phyloP scores from a whole-genome alignment of 2,888 invertebrate genomes.

The Drosophila austrosaltans region DNA sequence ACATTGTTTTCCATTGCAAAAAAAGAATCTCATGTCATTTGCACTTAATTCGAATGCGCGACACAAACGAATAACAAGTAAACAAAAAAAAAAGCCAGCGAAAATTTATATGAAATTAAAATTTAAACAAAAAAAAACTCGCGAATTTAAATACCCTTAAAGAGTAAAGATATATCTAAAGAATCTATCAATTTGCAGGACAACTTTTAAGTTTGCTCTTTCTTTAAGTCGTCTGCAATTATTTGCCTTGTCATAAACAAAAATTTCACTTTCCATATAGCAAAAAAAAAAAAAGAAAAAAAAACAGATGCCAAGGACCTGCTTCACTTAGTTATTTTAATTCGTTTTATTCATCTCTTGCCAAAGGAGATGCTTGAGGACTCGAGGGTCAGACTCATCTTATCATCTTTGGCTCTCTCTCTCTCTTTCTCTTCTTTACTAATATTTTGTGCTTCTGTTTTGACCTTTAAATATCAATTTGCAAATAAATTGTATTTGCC shows the following conservation, averaged over 20 bases:
- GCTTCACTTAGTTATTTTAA: slow-evolving; percentile 31
- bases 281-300: not conserved
- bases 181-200: not conserved
- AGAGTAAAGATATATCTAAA: not conserved
- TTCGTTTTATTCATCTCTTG: slow-evolving; percentile 28
- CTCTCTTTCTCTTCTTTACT: not conserved
- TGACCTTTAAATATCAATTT: slow-evolving; percentile 79
- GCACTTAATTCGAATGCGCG: slow-evolving; percentile 84
- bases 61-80: slow-evolving; percentile 66
- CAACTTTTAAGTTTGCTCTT: not conserved
- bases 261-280: slow-evolving; percentile 41
- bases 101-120: slow-evolving; percentile 5
- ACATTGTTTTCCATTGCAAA: slow-evolving; percentile 52
- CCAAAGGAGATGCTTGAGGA: slow-evolving; percentile 2
- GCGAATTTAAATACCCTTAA: not conserved
- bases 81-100: slow-evolving; percentile 9
- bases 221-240: slow-evolving; percentile 21
- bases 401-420: slow-evolving; percentile 16
- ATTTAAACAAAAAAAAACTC: slow-evolving; percentile 1
- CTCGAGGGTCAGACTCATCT: slow-evolving; percentile 16
- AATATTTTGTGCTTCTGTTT: slow-evolving; percentile 10
- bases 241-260: slow-evolving; percentile 37
- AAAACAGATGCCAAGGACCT: slow-evolving; percentile 16
- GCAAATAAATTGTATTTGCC: slow-evolving; percentile 74
- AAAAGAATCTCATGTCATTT: slow-evolving; percentile 81